Evolutionary conservation across 2,113 vertebrate species (phyloP), one percentile per base, ranked within the genome.

Genomic region (Hoplias malabaricus): DNA sequence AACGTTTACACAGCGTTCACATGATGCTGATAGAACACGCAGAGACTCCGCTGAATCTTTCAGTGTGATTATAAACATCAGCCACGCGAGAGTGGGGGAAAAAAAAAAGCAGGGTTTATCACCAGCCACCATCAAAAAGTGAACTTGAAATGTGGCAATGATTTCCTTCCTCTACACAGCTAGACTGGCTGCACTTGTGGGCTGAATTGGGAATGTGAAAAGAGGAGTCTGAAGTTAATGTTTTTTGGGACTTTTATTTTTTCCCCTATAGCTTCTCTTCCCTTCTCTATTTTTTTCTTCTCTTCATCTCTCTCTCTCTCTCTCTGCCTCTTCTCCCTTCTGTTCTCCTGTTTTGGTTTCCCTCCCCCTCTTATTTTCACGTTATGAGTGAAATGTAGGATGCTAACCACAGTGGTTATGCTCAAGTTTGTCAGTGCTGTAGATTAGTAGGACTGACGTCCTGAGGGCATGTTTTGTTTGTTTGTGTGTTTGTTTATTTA

Each of bases 21-120:
- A 12, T 4, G 43, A 10, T 23, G 6, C 69, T 25, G 53, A 8
- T 14, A 29, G 13, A 57, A 21, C 25, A 42, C 5, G 23, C 38
- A 8, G 38, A n/a, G 21, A 67, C 16, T 29, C 36, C 46, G 25
- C 23, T 33, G 2, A 59, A 12, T 61, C 38, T 11, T 57, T 72
- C 46, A 19, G 36, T 59, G 63, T 29, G 36, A 42, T 57, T 68
- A 25, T 43, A 27, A 65, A 27, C 19, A 23, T 23, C 27, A 27
- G 33, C 19, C 50, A 40, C 53, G 48, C 34, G n/a, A 4, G 46
- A 13, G 5, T 42, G 65, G n/a, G n/a, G n/a, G n/a, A n/a, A n/a
- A n/a, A n/a, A n/a, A 54, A 62, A 63, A 31, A n/a, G 1, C n/a
- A 36, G 36, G 29, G 56, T 62, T 62, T 63, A 76, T 76, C 74